Evolutionary conservation across 2,797 vertebrate species (phyloP).

Genomic region (Staurois parvus): DNA sequence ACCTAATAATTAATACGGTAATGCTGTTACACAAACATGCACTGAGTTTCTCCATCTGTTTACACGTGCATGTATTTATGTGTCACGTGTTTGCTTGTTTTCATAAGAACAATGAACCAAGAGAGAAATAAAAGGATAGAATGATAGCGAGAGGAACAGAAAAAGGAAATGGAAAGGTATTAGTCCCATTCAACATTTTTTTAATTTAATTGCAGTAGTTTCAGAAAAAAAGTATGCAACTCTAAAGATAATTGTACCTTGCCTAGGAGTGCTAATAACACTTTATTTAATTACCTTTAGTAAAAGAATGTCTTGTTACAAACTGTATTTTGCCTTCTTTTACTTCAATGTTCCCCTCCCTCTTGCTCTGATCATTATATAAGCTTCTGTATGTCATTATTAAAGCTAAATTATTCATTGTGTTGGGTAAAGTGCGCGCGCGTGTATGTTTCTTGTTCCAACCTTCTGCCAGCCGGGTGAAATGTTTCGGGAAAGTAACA

Average conservation of each 20-base stretch:
- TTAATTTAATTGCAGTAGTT: slow-evolving; percentile 14
- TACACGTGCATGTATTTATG: too few relatives aligned
- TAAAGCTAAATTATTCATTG: slow-evolving; percentile 62
- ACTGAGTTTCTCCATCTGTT: too few relatives aligned
- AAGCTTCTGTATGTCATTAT: slow-evolving; percentile 56
- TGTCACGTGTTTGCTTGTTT: too few relatives aligned
- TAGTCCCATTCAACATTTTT: not conserved
- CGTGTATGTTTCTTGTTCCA: slow-evolving; percentile 36
- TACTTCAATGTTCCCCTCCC: slow-evolving; percentile 26
- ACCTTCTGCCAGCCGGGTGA: slow-evolving; percentile 56
- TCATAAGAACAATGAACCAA: too few relatives aligned
- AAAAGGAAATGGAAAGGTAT: too few relatives aligned
- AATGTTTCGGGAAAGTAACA: slow-evolving; percentile 53
- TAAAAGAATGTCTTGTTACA: slow-evolving; percentile 34
- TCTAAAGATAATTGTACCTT: slow-evolving; percentile 52
- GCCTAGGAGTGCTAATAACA: slow-evolving; percentile 25
- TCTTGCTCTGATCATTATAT: slow-evolving; percentile 43
- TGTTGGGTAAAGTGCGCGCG: slow-evolving; percentile 55
- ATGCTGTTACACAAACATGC: too few relatives aligned
- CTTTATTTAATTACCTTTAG: slow-evolving; percentile 57
- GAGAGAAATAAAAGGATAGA: too few relatives aligned
- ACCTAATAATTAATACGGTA: too few relatives aligned
- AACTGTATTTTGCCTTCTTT: slow-evolving; percentile 38
- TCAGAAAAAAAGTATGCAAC: slow-evolving; percentile 15
- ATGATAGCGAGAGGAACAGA: too few relatives aligned